A percentile compares a stretch with the other conserved stretches of the same genome.
These are phyloP conservation scores for Datnioides undecimradiatus DNA, from an alignment of 2,113 vertebrate genomes.

Conservation along the genomic window DNA sequence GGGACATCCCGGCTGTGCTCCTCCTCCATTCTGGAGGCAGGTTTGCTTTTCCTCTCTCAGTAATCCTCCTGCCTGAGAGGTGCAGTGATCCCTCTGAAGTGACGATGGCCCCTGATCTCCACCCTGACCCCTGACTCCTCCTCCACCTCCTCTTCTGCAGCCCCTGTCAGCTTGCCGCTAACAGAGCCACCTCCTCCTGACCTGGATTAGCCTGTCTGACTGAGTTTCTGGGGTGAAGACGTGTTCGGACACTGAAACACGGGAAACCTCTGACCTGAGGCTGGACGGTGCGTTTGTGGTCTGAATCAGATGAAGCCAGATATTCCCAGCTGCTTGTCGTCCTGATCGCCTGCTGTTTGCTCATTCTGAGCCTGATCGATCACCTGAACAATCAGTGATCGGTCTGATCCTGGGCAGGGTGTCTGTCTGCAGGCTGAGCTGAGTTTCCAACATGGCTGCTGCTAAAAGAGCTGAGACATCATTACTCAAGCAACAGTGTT, in stretches of 20 bases:
- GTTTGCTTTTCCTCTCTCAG: slow-evolving; percentile 41
- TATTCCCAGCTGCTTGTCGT: not conserved
- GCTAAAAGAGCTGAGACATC: too few relatives aligned
- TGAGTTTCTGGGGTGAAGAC: not conserved
- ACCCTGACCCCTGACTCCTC: not conserved
- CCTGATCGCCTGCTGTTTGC: not conserved
- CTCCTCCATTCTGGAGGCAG: slow-evolving; percentile 21
- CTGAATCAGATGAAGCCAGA: too few relatives aligned
- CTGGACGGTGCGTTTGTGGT: not conserved
- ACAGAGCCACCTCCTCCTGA: slow-evolving; percentile 30
- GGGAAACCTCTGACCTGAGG: too few relatives aligned
- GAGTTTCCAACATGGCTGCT: too few relatives aligned
- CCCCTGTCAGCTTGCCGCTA: not conserved
- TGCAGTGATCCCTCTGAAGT: slow-evolving; percentile 58
- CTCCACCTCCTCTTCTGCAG: slow-evolving; percentile 10
- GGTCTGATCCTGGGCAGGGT: too few relatives aligned
- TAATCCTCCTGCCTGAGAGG: slow-evolving; percentile 53
- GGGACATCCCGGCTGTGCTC: not conserved
- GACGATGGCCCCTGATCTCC: slow-evolving; percentile 34
- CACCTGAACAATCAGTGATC: too few relatives aligned
- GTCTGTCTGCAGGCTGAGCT: too few relatives aligned
- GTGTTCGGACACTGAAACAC: not conserved
- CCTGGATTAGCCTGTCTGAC: slow-evolving; percentile 25
- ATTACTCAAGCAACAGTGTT: too few relatives aligned
- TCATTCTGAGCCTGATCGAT: not conserved